Percentiles rank a stretch among this genome's conserved stretches.
Conservation (phyloP, 2,888 invertebrate genomes). For the Mactromeris polynyma region DNA sequence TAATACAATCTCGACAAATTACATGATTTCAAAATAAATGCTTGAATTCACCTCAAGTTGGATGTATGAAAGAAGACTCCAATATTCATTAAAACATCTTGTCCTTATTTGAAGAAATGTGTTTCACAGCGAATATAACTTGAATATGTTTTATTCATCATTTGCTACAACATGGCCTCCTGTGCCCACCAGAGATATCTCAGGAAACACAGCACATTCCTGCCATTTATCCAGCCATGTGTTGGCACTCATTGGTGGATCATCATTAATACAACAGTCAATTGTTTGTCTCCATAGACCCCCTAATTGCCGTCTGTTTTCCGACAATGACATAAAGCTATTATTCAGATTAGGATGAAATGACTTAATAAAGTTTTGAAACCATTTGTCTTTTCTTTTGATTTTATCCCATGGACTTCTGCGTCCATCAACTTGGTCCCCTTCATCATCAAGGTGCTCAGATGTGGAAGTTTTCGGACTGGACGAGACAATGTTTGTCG, state of each 20-base stretch:
- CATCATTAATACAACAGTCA: slow-evolving; percentile 22
- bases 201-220: background rate
- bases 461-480: background rate
- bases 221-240: slow-evolving; percentile 27
- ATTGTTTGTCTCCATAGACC: slow-evolving; percentile 51
- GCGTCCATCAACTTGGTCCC: background rate
- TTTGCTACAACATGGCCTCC: too few relatives aligned
- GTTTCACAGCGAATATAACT: too few relatives aligned
- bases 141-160: too few relatives aligned
- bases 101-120: too few relatives aligned
- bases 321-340: background rate
- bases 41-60: too few relatives aligned
- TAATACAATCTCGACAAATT: too few relatives aligned
- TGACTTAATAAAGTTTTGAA: background rate
- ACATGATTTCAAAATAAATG: too few relatives aligned
- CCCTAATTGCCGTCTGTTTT: slow-evolving; percentile 27
- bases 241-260: slow-evolving; percentile 17
- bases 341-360: background rate
- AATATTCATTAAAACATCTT: too few relatives aligned
- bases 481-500: background rate
- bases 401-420: background rate
- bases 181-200: background rate
- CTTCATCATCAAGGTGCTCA: background rate
- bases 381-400: background rate
- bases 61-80: too few relatives aligned